A percentile compares a stretch with the other conserved stretches of the same genome.
Evolutionary conservation across 2,113 vertebrate genomes (phyloP).

Genomic region (Mystacornis crossleyi): DNA sequence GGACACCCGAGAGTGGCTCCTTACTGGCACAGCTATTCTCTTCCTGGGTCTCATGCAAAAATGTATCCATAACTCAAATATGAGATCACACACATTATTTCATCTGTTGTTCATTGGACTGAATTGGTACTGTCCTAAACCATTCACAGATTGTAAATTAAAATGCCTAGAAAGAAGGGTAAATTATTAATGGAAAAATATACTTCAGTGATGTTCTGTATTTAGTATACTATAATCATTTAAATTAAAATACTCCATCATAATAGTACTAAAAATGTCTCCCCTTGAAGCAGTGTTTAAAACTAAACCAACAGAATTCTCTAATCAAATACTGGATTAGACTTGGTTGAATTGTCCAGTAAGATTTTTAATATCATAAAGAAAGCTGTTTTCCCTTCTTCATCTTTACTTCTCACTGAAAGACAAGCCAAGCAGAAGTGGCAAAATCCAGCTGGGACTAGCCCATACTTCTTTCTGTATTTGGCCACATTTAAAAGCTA

Average conservation of each 20-base stretch:
- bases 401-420: not conserved
- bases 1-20: not conserved
- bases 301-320: not conserved
- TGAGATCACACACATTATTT: not conserved
- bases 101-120: not conserved
- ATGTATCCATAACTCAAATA: not conserved
- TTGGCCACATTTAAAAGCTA: not conserved
- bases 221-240: not conserved
- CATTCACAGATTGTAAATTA: rapidly evolving
- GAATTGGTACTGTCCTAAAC: not conserved
- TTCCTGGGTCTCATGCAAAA: not conserved
- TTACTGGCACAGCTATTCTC: not conserved
- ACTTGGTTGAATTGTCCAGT: not conserved
- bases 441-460: not conserved
- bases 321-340: not conserved
- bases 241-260: not conserved
- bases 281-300: not conserved
- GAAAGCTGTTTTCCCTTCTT: not conserved
- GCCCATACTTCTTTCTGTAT: not conserved
- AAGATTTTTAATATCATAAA: not conserved
- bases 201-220: not conserved
- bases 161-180: not conserved
- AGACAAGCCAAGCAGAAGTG: not conserved
- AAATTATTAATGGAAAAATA: not conserved
- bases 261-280: not conserved